phyloP scores from a whole-genome alignment of 37 sponge, comb jelly and placozoan genomes.

The Haliclona indistincta region DNA sequence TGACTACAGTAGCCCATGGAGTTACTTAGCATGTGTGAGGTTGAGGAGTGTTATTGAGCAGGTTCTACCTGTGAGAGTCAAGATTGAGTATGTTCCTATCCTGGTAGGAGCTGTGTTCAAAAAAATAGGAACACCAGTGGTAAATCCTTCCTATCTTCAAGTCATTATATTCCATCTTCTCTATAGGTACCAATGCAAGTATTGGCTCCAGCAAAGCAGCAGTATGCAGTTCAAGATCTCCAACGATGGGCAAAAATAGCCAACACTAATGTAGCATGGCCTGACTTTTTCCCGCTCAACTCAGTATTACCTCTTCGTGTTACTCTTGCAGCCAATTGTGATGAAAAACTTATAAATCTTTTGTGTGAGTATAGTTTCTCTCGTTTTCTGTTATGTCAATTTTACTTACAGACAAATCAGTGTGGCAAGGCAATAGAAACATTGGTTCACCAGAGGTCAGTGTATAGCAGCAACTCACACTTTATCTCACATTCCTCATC shows the following conservation, averaged over 20 bases:
- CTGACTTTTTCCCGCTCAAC: constrained; percentile 75
- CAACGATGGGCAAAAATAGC: constrained; percentile 57
- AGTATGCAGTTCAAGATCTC: constrained; percentile 56
- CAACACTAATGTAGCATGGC: constrained; percentile 37
- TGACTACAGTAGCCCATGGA: constrained; percentile 90
- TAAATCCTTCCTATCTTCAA: constrained; percentile 9
- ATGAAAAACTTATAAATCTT: constrained; percentile 36
- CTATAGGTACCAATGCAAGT: constrained; percentile 55
- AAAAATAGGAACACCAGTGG: constrained; percentile 76
- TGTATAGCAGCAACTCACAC: background rate
- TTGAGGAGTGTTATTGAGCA: constrained; percentile 28
- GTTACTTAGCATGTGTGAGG: constrained; percentile 60
- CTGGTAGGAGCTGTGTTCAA: constrained; percentile 87
- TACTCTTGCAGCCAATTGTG: constrained; percentile 61
- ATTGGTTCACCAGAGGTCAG: constrained; percentile 59
- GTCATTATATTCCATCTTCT: background rate
- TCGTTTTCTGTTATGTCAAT: too few species aligned
- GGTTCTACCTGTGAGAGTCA: constrained; percentile 43
- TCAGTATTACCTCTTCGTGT: constrained; percentile 80
- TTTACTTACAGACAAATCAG: constrained; percentile 58
- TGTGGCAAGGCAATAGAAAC: constrained; percentile 73
- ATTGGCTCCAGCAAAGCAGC: constrained; percentile 61
- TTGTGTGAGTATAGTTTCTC: constrained; percentile 80
- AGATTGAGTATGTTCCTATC: constrained; percentile 83
- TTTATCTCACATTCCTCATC: background rate